Base-by-base conservation (phyloP, 1,140 invertebrate species). In the Cydia splendana region DNA sequence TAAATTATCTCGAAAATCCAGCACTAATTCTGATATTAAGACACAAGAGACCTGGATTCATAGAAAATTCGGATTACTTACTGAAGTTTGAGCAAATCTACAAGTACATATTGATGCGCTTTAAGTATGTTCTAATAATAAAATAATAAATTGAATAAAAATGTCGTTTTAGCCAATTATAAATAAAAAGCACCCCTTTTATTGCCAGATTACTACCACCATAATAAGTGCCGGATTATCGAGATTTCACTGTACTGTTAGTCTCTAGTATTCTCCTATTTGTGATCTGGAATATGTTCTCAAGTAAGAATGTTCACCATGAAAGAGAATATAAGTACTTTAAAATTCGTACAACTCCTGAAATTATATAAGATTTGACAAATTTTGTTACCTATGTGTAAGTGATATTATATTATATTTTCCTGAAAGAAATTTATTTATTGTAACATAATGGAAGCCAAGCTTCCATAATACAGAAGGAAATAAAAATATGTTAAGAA, bases 381-480 rank as follows among this genome's bases (percentile, higher is more conserved):
- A 62, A 9, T 62, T n/a, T 71, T 71, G 78, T 84, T 80, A 80
- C 78, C 78, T 79, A 81, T 74, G 78, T 80, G 53, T 84, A 79
- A 82, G 74, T 79, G 62, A 80, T 78, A 80, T 78, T 84, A 45
- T 80, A 75, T 15, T 15, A 48, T n/a, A 48, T 48, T 74, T 48
- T 24, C n/a, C 53, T 62, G 28, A 65, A 75, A 34, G 12, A 42
- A 75, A 65, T 65, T 62, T 75, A 65, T 75, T 75, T 62, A 62
- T 75, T 75, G 24, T 45, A 75, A 30, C 15, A 57, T 24, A 74
- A 48, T 28, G 3, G 45, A 51, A 74, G 73, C 73, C 13, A 13
- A 48, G 42, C 73, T 71, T 45, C 34, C 30, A 30, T 51, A 28
- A 48, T 20, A 12, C 20, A 45, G 73, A 30, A 28, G 42, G 28